phyloP scores from a whole-genome alignment of 2,113 vertebrate genomes.

The Pomatorhinus ruficollis region DNA sequence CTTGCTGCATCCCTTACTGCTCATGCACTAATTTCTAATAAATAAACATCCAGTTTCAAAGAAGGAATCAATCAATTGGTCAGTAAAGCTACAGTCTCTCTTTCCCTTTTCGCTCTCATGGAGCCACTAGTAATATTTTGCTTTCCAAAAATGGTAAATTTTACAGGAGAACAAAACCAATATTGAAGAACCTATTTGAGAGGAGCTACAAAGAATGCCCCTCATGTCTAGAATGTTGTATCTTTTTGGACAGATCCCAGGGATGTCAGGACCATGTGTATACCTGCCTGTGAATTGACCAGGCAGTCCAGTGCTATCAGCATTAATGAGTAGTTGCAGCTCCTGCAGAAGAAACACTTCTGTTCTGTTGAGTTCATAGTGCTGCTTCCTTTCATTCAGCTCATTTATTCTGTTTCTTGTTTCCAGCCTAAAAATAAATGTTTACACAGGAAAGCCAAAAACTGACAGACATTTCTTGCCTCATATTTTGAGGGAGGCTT shows the following conservation, averaged over 20 bases:
- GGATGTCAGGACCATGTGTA: not conserved
- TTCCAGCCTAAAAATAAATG: not conserved
- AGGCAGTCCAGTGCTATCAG: not conserved
- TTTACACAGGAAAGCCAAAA: not conserved
- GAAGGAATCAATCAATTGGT: not conserved
- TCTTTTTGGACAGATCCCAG: not conserved
- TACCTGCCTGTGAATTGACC: not conserved
- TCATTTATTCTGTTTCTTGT: not conserved
- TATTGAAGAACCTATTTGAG: not conserved
- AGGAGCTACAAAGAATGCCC: not conserved
- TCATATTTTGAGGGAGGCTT: not conserved
- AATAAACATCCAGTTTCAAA: not conserved
- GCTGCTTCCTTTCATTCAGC: not conserved
- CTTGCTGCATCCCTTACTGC: not conserved
- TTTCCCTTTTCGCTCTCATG: not conserved
- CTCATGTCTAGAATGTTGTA: not conserved
- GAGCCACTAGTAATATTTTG: not conserved
- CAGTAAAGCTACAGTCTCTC: not conserved
- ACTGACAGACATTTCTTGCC: not conserved
- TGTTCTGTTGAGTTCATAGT: not conserved
- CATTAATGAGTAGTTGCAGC: not conserved
- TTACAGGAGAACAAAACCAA: not conserved
- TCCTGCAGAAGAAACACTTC: not conserved
- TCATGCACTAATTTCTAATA: not conserved
- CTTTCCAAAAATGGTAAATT: not conserved